phyloP scores from a whole-genome alignment of 53 echinoderm and acorn worm species.

The Henricia sp. region DNA sequence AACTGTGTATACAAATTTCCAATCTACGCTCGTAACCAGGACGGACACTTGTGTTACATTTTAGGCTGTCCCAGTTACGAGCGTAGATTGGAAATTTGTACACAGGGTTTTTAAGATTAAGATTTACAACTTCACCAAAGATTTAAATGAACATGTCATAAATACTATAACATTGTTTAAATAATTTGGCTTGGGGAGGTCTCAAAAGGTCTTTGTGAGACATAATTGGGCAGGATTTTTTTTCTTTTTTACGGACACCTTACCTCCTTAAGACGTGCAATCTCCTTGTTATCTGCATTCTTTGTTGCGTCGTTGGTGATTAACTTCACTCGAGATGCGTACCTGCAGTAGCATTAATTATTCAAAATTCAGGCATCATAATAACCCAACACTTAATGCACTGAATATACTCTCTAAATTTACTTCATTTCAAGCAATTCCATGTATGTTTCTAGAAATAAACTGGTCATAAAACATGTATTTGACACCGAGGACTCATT shows the following conservation, averaged over 20 bases:
- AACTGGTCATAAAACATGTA: too few relatives aligned
- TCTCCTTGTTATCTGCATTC: conserved; percentile 98
- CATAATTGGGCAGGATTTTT: too few relatives aligned
- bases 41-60: too few relatives aligned
- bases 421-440: too few relatives aligned
- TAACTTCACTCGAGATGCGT: conserved; percentile 94
- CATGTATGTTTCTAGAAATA: too few relatives aligned
- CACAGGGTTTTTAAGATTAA: neutral
- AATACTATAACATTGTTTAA: neutral
- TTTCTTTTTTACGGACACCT: conserved; percentile 3
- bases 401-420: too few relatives aligned
- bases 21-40: too few relatives aligned
- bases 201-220: neutral
- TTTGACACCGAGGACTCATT: too few relatives aligned
- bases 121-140: neutral
- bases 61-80: too few relatives aligned
- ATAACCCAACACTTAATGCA: too few relatives aligned
- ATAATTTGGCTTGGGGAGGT: neutral
- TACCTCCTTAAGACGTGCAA: conserved; percentile 93
- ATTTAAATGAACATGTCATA: neutral
- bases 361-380: too few relatives aligned
- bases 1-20: too few relatives aligned
- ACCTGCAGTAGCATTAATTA: conserved; percentile 64
- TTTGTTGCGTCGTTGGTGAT: conserved; percentile 97
- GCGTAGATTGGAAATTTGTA: neutral